Conservation (phyloP, 2,113 vertebrate genomes). For the Serinus canaria region DNA sequence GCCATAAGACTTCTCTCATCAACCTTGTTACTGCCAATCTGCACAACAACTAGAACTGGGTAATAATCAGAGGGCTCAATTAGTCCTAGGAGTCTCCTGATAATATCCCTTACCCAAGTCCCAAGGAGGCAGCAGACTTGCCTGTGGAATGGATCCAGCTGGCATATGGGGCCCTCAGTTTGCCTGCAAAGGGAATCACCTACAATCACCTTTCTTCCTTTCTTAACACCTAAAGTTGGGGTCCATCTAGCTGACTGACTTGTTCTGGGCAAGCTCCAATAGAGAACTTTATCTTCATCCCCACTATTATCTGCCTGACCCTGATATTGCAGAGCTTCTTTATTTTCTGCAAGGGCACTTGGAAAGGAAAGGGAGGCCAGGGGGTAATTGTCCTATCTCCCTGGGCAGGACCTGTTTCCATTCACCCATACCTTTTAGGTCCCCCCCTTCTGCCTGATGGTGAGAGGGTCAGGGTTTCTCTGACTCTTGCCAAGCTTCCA, state of each 20-base stretch:
- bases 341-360: not conserved
- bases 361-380: not conserved
- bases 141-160: not conserved
- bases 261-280: not conserved
- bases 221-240: not conserved
- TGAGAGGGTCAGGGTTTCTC: not conserved
- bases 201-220: not conserved
- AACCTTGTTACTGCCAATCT: not conserved
- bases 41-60: not conserved
- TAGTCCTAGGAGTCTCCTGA: not conserved
- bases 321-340: not conserved
- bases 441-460: not conserved
- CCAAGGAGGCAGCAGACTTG: not conserved
- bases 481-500: not conserved
- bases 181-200: not conserved
- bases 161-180: not conserved
- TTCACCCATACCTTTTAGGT: not conserved
- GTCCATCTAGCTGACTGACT: not conserved
- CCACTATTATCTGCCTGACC: not conserved
- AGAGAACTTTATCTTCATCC: not conserved
- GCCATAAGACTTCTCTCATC: not conserved
- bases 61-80: not conserved
- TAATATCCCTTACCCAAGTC: not conserved
- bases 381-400: not conserved
- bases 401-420: not conserved